These are phyloP conservation scores for Epinephelus coioides DNA, from an alignment of 2,797 vertebrate genomes.

Conservation along the genomic window DNA sequence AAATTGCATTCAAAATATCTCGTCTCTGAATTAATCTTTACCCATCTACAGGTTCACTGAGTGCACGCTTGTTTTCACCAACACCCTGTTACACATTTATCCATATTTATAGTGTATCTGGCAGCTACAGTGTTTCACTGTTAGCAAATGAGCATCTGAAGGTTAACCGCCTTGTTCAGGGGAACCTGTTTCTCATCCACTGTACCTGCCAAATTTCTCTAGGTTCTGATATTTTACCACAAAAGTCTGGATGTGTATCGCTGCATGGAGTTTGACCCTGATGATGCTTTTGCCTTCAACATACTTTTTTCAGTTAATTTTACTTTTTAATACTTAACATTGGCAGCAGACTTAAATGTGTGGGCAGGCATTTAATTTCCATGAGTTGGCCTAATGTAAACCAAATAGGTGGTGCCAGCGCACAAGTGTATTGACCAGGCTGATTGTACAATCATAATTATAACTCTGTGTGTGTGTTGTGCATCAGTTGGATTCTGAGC, in stretches of 20 bases:
- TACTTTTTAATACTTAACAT: conserved; percentile 2
- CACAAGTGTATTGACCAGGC: too few relatives aligned
- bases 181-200: conserved; percentile 6
- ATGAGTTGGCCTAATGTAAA: too few relatives aligned
- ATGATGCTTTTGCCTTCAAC: not conserved
- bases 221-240: conserved; percentile 19
- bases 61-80: not conserved
- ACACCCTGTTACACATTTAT: not conserved
- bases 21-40: not conserved
- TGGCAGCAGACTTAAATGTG: too few relatives aligned
- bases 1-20: not conserved
- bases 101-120: conserved; percentile 3
- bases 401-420: too few relatives aligned
- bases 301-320: not conserved
- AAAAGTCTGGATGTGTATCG: not conserved
- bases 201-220: not conserved
- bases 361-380: too few relatives aligned
- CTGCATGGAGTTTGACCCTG: not conserved
- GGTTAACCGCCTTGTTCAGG: conserved; percentile 31
- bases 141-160: conserved; percentile 28
- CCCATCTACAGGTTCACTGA: not conserved
- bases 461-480: too few relatives aligned
- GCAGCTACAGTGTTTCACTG: conserved; percentile 4
- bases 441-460: too few relatives aligned
- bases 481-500: too few relatives aligned